Evolutionary conservation across 2,888 invertebrate species (phyloP), one percentile per base, ranked within the genome.

Genomic region (Mactromeris polynyma): DNA sequence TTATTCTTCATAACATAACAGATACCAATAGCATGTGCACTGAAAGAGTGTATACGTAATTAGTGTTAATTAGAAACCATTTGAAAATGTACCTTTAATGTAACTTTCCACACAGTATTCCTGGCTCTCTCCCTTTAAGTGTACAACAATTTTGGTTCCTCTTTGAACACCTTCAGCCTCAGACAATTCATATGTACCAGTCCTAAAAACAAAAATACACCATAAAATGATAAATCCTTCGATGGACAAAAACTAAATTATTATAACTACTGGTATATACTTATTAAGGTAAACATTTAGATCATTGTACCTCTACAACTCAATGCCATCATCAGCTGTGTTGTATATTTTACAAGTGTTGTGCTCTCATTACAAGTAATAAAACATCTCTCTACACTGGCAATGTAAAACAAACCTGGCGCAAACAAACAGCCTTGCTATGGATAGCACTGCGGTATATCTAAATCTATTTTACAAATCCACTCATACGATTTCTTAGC

Each of bases 101-200:
- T 97, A 97, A 14, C 98, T 98, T 94, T 99, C 99, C 96, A 99
- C 98, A 79, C 99, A 97, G 97, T 98, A 99, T 96, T 99, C 98
- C 85, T 98, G 97, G 96, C 98, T 98, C 85, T 99, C 99, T 0
- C 98, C 97, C 97, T 99, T 99, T 83, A 99, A 97, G 96, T 99
- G 98, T 21, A 99, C 97, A 73, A 99, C 98, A 94, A 99, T 99
- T 97, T 99, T 99, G 0, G 99, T 99, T 83, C 99, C 99, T 94
- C 98, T 97, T 89, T 98, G 97, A 0, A 99, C 98, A 82, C 98
- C 98, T 81, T 98, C 98, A 2, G 98, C 98, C 95, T 98, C 98
- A 95, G 98, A 98, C 89, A 99, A 98, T 97, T 99, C 98, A 97
- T 99, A 99, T 0, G 98, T 97, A 0, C 99, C 99, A 85, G 98